Evolutionary conservation across 2,888 invertebrate species (phyloP), one percentile per base, ranked within the genome.

Genomic region (Myopa tessellatipennis): DNA sequence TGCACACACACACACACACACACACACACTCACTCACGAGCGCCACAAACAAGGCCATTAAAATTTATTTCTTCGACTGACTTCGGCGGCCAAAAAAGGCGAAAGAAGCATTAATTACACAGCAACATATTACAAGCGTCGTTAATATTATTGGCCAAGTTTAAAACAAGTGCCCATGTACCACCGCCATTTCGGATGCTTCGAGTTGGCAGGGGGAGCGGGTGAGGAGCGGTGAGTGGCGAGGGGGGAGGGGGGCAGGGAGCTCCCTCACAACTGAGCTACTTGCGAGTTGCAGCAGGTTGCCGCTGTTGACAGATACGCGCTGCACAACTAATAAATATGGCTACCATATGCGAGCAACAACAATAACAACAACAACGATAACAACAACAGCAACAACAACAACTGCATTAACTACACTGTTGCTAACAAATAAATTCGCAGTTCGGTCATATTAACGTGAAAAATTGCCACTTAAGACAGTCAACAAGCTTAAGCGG

Each of bases 391-490:
- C 55, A 36, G 18, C 38, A 58, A 58, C 40, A 75, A 69, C 18
- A 68, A n/a, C 76, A 69, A 58, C 55, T 55, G 18, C 50, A 40
- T 12, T 45, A 52, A 52, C 26, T 26, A 18, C 18, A 71, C 18
- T 69, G 26, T 26, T 52, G 63, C 63, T 69, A 82, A 83, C 85
- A 83, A 85, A 85, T 86, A 85, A 85, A 86, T 85, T 85, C 83
- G 83, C 83, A 85, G 86, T 86, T 86, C 26, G 83, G 85, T 86
- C 84, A 8, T 10, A 85, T 85, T 86, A 85, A 85, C 86, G 86
- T 85, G 85, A 83, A 86, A 86, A 85, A 85, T 83, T 82, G 85
- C 82, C 82, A 81, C 77, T 61, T 74, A 80, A 81, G 86, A 85
- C 86, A 84, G 79, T 81, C 82, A 83, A 86, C 85, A 85, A 85